A percentile compares a stretch with the other conserved stretches of the same genome.
Evolutionary conservation across 2,797 vertebrate species (phyloP).

Genomic region (Morus bassanus): DNA sequence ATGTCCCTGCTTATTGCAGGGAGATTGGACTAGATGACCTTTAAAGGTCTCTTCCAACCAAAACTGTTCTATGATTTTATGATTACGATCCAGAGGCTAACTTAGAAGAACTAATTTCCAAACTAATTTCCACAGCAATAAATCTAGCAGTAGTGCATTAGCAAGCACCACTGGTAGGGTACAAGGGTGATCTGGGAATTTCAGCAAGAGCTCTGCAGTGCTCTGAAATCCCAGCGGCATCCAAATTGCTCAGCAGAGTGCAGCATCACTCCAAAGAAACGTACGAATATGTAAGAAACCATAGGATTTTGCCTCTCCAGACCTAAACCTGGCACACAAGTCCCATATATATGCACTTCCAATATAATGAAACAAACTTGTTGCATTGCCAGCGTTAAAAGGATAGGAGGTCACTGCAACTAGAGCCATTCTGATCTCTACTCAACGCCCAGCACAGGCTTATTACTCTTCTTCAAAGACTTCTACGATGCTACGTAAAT

Average conservation of each 20-base stretch:
- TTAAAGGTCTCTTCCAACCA: background rate
- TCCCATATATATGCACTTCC: too few species aligned
- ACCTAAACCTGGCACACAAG: background rate
- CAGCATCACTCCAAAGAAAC: background rate
- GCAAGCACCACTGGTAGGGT: background rate
- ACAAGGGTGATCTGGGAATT: background rate
- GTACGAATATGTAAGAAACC: background rate
- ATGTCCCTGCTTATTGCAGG: background rate
- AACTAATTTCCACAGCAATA: background rate
- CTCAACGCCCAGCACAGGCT: rapidly evolving
- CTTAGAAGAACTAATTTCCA: background rate
- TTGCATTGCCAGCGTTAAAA: background rate
- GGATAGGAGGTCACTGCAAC: background rate
- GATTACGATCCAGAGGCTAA: background rate
- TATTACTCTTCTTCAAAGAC: background rate
- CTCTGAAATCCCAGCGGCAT: background rate
- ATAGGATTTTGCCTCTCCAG: background rate
- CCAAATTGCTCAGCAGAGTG: background rate
- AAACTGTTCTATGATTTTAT: background rate
- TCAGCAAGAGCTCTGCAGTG: background rate
- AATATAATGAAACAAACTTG: background rate
- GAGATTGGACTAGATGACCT: background rate
- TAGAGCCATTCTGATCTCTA: background rate
- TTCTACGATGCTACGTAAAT: background rate
- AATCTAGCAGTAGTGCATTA: background rate